These are phyloP conservation scores for Galaxias olidus DNA, from an alignment of 2,797 vertebrate genomes.

Conservation along the genomic window DNA sequence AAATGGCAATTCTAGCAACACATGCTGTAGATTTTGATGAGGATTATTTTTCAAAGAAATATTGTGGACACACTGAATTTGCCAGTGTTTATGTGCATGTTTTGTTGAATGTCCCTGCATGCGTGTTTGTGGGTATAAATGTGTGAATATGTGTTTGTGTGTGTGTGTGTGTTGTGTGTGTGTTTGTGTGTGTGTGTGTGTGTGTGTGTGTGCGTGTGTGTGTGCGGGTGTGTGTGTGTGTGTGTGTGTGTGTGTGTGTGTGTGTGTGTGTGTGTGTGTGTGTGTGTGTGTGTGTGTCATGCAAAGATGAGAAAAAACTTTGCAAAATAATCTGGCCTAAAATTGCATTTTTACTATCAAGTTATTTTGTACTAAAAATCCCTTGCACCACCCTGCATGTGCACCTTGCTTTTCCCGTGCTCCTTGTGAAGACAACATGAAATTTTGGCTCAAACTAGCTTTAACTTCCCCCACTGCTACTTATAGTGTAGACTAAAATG, in stretches of 20 bases:
- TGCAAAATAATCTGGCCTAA: too few species aligned
- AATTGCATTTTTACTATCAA: too few species aligned
- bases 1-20: constrained; percentile 41
- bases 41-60: too few species aligned
- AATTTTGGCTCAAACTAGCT: constrained; percentile 28
- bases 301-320: too few species aligned
- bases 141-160: constrained; percentile 9
- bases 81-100: too few species aligned
- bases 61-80: too few species aligned
- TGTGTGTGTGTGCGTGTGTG: constrained; percentile 32
- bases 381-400: not conserved
- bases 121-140: too few species aligned
- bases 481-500: constrained; percentile 23
- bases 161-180: constrained; percentile 16
- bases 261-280: constrained; percentile 20
- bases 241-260: constrained; percentile 15
- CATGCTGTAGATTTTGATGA: too few species aligned
- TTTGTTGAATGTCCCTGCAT: too few species aligned
- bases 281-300: constrained; percentile 16
- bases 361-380: too few species aligned
- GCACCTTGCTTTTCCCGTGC: constrained; percentile 31
- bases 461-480: constrained; percentile 4
- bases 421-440: constrained; percentile 37
- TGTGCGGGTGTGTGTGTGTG: not conserved
- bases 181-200: constrained; percentile 28